phyloP scores from a whole-genome alignment of 1,140 invertebrate genomes.

The Mesaphorura yosii region DNA sequence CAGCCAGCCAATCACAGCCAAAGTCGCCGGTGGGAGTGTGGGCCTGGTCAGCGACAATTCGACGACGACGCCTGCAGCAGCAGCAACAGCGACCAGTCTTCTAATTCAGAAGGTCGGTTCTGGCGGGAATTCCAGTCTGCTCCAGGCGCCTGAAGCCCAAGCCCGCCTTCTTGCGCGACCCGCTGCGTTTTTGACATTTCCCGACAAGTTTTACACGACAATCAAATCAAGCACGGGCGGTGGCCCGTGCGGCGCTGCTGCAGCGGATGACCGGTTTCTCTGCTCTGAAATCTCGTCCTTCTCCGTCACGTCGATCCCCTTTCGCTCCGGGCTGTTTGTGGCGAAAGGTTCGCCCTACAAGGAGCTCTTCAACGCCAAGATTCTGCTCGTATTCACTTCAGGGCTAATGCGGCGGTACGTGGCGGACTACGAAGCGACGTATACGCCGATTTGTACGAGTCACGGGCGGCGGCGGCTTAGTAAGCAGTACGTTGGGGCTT shows the following conservation, averaged over 20 bases:
- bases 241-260: background rate
- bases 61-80: no score
- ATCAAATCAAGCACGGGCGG: background rate
- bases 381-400: constrained; percentile 5
- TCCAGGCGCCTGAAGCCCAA: background rate
- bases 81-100: no score
- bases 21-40: no score
- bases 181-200: constrained; percentile 10
- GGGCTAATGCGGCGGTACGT: constrained; percentile 9
- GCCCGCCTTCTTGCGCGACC: background rate
- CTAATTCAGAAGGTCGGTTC: no score
- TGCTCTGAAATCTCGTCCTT: constrained; percentile 8
- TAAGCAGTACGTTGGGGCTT: no score
- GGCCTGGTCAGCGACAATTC: no score
- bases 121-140: background rate
- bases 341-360: constrained; percentile 15
- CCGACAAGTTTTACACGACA: constrained; percentile 16
- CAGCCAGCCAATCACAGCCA: no score
- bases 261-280: background rate
- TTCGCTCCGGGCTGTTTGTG: constrained; percentile 13
- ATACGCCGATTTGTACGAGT: constrained; percentile 7
- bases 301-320: constrained; percentile 1
- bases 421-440: constrained; percentile 1
- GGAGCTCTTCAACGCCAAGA: constrained; percentile 13
- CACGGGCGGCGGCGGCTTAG: no score